A percentile compares a stretch with the other conserved stretches of the same genome.
Evolutionary conservation across 2,797 vertebrate genomes (phyloP).

Genomic region (Sebastes diploproa): DNA sequence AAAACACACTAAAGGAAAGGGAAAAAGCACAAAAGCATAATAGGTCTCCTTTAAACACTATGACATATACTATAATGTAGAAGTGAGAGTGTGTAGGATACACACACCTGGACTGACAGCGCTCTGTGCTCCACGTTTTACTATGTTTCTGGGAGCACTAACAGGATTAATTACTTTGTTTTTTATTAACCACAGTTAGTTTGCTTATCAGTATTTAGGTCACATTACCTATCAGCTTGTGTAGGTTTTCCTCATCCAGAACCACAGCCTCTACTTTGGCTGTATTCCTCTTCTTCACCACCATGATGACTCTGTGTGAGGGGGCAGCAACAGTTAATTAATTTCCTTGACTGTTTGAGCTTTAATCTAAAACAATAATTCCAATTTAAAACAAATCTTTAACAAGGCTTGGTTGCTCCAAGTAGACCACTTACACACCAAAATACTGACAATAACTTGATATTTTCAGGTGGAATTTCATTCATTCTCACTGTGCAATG

Average conservation of each 20-base stretch:
- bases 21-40: no score
- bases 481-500: no score
- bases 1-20: no score
- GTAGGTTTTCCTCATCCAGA: constrained; percentile 81
- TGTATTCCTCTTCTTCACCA: constrained; percentile 88
- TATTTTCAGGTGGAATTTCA: no score
- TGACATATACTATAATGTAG: not conserved
- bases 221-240: constrained; percentile 82
- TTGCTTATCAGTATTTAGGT: not conserved
- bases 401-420: no score
- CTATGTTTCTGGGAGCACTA: not conserved
- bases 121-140: not conserved
- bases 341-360: not conserved
- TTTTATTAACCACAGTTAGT: not conserved
- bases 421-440: no score
- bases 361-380: not conserved
- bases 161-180: not conserved
- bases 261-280: constrained; percentile 84
- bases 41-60: not conserved
- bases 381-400: not conserved
- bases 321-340: not conserved
- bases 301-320: constrained; percentile 83
- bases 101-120: not conserved
- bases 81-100: not conserved
- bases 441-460: no score